Percentiles rank a stretch among this genome's conserved stretches.
Evolutionary conservation across 2,797 vertebrate genomes (phyloP).

Genomic region (Melanotaenia trifasciata): DNA sequence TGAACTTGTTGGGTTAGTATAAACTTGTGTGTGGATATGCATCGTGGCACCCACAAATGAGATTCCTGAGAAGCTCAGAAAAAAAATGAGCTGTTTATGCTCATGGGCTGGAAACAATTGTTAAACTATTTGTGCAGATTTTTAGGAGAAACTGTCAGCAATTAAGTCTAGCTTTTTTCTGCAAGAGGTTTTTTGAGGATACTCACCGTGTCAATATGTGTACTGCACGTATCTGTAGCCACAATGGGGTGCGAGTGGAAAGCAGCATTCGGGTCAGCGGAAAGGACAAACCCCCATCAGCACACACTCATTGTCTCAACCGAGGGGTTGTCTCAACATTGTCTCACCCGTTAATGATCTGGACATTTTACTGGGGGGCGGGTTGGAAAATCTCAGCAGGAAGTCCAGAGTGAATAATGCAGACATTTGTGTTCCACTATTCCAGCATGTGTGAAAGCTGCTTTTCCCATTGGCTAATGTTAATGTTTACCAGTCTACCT

Average conservation of each 20-base stretch:
- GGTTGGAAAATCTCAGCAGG: no score
- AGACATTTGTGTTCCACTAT: background rate
- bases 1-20: background rate
- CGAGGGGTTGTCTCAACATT: no score
- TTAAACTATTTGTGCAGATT: background rate
- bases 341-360: no score
- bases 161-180: background rate
- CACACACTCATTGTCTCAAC: background rate
- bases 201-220: background rate
- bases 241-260: background rate
- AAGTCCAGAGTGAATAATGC: no score
- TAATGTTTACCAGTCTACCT: background rate
- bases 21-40: no score
- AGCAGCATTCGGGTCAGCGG: background rate
- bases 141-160: background rate
- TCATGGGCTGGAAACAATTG: no score
- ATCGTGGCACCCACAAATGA: no score
- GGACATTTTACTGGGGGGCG: no score
- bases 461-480: background rate
- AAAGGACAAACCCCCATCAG: background rate
- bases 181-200: background rate
- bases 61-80: no score
- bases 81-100: no score
- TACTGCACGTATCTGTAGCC: background rate
- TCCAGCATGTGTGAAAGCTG: background rate